phyloP scores from a whole-genome alignment of 2,797 vertebrate genomes.

The Gastrophryne carolinensis region DNA sequence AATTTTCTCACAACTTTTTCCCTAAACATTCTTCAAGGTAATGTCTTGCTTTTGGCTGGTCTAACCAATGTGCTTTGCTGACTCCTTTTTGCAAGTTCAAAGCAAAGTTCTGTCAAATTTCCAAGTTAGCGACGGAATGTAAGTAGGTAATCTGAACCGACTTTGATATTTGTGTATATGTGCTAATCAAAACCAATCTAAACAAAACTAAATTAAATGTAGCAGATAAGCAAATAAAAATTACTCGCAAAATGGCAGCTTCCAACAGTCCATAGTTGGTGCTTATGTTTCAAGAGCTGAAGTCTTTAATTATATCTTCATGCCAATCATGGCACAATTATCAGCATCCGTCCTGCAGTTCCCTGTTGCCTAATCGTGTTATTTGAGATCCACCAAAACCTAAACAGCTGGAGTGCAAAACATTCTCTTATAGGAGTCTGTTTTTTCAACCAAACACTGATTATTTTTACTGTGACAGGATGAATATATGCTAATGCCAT shows the following conservation, averaged over 20 bases:
- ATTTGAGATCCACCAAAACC: slow-evolving; percentile 74
- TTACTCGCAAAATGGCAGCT: slow-evolving; percentile 51
- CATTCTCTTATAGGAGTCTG: slow-evolving; percentile 63
- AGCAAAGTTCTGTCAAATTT: background rate
- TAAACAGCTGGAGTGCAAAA: slow-evolving; percentile 78
- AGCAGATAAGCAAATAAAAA: slow-evolving; percentile 40
- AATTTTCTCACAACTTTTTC: too few species aligned
- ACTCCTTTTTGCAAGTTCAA: background rate
- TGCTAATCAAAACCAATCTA: slow-evolving; percentile 24
- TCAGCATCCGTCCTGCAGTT: slow-evolving; percentile 80
- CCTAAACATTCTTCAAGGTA: too few species aligned
- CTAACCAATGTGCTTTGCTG: too few species aligned
- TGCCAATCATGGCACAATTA: slow-evolving; percentile 85
- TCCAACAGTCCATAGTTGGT: background rate
- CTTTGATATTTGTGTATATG: slow-evolving; percentile 8
- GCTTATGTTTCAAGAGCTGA: slow-evolving; percentile 53
- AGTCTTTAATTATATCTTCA: slow-evolving; percentile 78
- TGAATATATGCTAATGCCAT: background rate
- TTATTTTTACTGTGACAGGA: background rate
- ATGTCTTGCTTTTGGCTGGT: too few species aligned
- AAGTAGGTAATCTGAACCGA: background rate
- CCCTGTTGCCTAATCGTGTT: slow-evolving; percentile 81
- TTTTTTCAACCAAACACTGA: slow-evolving; percentile 21
- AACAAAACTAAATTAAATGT: slow-evolving; percentile 12
- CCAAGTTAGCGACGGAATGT: slow-evolving; percentile 2